Conservation (phyloP, 2,888 invertebrate species). For the Orthosia gracilis region DNA sequence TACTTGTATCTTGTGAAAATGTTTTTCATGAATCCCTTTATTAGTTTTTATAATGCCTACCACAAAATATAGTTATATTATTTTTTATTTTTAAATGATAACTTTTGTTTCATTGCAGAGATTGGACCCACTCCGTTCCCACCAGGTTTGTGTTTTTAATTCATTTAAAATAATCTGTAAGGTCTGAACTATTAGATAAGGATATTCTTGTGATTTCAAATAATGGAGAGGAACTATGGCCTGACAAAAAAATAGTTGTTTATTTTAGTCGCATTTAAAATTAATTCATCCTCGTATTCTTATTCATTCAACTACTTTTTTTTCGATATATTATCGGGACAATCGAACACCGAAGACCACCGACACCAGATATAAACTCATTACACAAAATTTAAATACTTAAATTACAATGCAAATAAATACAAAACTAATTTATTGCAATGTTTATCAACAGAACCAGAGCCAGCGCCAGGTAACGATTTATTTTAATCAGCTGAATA, state of each 20-base stretch:
- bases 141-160: slow-evolving; percentile 26
- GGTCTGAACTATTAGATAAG: background rate
- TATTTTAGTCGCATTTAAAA: too few relatives aligned
- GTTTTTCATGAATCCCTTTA: background rate
- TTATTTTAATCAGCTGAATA: slow-evolving; percentile 6
- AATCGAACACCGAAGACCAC: background rate
- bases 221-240: background rate
- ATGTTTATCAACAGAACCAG: slow-evolving; percentile 39
- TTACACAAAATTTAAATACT: background rate
- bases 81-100: background rate
- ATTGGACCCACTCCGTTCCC: slow-evolving; percentile 25
- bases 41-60: background rate
- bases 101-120: slow-evolving; percentile 33
- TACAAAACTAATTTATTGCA: slow-evolving; percentile 28
- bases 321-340: too few relatives aligned
- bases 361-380: background rate
- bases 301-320: too few relatives aligned
- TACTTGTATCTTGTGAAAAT: background rate
- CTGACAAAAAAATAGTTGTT: background rate
- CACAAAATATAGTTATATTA: background rate
- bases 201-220: background rate
- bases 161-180: background rate
- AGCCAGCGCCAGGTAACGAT: slow-evolving; percentile 43
- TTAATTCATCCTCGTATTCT: too few relatives aligned
- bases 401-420: slow-evolving; percentile 14